Evolutionary conservation across 2,113 vertebrate species (phyloP), one percentile per base, ranked within the genome.

Genomic region (Crypturellus undulatus): DNA sequence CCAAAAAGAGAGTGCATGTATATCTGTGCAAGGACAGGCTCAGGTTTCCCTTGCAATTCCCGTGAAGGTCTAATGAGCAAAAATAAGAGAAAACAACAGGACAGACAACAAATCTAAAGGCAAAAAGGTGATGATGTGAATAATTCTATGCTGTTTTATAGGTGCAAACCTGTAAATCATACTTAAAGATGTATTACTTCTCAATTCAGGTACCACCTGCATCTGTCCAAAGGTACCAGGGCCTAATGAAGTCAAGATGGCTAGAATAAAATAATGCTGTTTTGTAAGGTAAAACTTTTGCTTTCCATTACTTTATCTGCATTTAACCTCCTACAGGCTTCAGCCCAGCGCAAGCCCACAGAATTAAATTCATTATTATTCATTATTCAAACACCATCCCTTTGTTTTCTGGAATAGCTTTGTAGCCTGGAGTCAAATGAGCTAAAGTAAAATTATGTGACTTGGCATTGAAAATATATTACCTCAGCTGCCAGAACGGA

Each of bases 371-470:
- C 96, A 98, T 98, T 97, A 98, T 98, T 98, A 98, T 98, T 98
- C 97, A 98, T 98, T 96, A 98, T 98, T 90, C 96, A 97, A 96
- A 97, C 96, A 96, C 94, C 96, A 96, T 97, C 96, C 94, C 94
- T 98, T 98, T 98, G 97, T 98, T 98, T 98, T 97, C 98, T 97
- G 92, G 97, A 98, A 97, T 97, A 97, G 97, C 97, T 98, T 98
- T 97, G 97, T 98, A 98, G 98, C 98, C 97, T 88, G 97, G 94
- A 98, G 98, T 98, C 97, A 98, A 98, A 98, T 98, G 97, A 98
- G 96, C 97, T 97, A 98, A 97, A 98, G 97, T 98, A 98, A 98
- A 98, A 97, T 98, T 98, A 98, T 98, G 98, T 98, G 98, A 97
- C 97, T 98, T 98, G 98, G 98, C 97, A 97, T 97, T 97, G 97